Conservation (phyloP, 2,888 invertebrate genomes). For the Ariolimax columbianus region DNA sequence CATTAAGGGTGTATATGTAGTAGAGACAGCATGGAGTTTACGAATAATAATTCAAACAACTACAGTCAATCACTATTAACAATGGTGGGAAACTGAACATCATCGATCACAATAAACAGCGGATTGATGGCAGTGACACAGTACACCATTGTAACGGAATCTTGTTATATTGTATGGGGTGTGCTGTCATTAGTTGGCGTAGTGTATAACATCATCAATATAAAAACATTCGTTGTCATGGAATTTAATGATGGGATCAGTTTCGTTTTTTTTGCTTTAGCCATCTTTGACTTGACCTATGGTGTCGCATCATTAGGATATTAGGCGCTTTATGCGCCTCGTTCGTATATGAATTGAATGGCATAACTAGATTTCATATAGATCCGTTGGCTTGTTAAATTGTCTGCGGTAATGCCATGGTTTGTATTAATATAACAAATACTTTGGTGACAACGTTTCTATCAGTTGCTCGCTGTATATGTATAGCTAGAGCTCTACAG, state of each 20-base stretch:
- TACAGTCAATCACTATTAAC: too few relatives aligned
- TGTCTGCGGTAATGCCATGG: background rate
- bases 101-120: background rate
- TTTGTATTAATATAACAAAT: background rate
- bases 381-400: background rate
- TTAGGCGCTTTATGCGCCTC: background rate
- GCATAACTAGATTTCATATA: background rate
- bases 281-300: background rate
- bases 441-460: conserved; percentile 16
- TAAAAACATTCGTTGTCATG: background rate
- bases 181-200: background rate
- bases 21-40: too few relatives aligned
- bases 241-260: conserved; percentile 15
- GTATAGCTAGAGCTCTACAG: conserved; percentile 33
- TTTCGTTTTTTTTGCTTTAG: background rate
- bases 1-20: too few relatives aligned
- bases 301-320: background rate
- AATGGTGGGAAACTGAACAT: background rate
- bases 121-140: background rate
- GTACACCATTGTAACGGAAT: background rate
- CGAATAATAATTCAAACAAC: too few relatives aligned
- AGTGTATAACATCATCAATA: background rate
- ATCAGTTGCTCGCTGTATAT: conserved; percentile 25
- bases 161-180: background rate
- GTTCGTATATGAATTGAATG: background rate